These are phyloP conservation scores for Nomada hirtipes DNA, from an alignment of 2,888 invertebrate genomes.

Conservation along the genomic window DNA sequence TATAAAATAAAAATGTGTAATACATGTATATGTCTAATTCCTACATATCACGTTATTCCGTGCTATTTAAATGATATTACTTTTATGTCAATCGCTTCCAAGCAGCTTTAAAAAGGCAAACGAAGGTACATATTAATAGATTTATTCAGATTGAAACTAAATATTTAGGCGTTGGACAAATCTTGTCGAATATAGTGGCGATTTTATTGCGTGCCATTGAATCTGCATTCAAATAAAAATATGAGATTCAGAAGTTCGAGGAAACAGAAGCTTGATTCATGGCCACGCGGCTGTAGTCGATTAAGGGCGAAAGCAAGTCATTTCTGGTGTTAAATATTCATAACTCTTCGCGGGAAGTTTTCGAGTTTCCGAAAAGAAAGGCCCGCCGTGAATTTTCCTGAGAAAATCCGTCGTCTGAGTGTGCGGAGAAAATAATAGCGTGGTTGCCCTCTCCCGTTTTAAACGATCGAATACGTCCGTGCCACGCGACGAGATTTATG, in stretches of 20 bases:
- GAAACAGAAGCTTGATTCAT: background rate
- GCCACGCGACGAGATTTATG: slow-evolving; percentile 75
- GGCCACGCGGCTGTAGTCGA: slow-evolving; percentile 6
- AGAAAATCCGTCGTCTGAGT: slow-evolving; percentile 53
- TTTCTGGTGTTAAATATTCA: slow-evolving; percentile 45
- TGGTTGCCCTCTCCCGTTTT: slow-evolving; percentile 63
- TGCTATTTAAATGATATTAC: no score
- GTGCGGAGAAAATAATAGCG: slow-evolving; percentile 67
- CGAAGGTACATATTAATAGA: no score
- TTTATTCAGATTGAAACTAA: no score
- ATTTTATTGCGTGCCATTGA: background rate
- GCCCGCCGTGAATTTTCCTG: slow-evolving; percentile 36
- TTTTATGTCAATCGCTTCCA: no score
- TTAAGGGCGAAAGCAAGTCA: slow-evolving; percentile 12
- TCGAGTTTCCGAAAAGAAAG: slow-evolving; percentile 42
- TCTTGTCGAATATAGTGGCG: background rate
- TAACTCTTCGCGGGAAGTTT: slow-evolving; percentile 45
- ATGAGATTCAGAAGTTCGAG: background rate
- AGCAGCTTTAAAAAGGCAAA: no score
- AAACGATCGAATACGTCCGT: slow-evolving; percentile 75
- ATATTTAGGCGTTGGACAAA: no score
- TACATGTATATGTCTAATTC: no score
- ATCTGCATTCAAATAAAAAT: background rate
- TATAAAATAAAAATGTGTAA: no score
- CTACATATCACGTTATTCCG: no score